Base-by-base conservation (phyloP, 2,888 invertebrate species). In the Eudemis profundana region DNA sequence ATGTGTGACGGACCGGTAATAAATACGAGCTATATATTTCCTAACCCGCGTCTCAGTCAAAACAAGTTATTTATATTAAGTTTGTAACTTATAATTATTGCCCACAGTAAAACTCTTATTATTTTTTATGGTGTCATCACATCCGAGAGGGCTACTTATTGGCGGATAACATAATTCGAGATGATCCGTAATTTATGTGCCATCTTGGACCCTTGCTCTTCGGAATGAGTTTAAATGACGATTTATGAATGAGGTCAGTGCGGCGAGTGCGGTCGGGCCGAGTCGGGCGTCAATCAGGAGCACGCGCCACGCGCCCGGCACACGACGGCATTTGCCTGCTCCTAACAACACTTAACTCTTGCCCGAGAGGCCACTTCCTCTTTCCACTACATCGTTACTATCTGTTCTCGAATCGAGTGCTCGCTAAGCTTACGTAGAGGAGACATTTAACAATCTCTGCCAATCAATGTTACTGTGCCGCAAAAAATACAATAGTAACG, bases 191-290 rank as follows among this genome's bases (percentile, higher is more conserved):
- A 82, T 77, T 79, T 83, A 83, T 81, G 74, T 79, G 73, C 71
- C 73, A 73, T 72, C 72, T 76, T 74, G 76, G 82, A 84, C 84
- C 84, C 81, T 79, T 83, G 84, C 78, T 85, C 85, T 83, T 84
- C 77, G 77, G 77, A 84, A 82, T 81, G 82, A 84, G 82, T 84
- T 85, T 88, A 86, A 88, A 89, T 87, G 85, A 86, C 78, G 82
- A 90, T 90, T 90, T 90, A 90, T 89, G 89, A 87, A 88, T 87
- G 89, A 87, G 90, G 90, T 90, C 90, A 89, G 79, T 78, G 81
- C 79, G 83, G 83, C 81, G 78, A 86, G 81, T 76, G 84, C 81
- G 88, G 87, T 75, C 75, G 88, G 87, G 75, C 75, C 78, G 79
- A 80, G 83, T 81, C 79, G 74, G 78, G 78, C 79, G 83, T 81